Evolutionary conservation across 2,888 invertebrate genomes (phyloP).

Genomic region (Unio delphinus): DNA sequence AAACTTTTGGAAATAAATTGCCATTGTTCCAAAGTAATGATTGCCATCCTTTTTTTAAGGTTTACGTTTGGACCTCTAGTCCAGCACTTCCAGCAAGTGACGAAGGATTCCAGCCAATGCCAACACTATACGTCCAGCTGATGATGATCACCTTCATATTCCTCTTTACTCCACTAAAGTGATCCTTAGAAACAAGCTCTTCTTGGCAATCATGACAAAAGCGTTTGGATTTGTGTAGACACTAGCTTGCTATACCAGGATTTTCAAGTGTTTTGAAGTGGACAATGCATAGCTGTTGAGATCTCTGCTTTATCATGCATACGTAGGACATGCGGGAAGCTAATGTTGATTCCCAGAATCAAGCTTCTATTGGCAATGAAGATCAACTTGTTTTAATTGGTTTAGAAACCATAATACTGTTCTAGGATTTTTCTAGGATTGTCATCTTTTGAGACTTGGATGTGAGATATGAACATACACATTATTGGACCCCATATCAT

Average conservation of each 20-base stretch:
- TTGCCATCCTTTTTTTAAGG: conserved; percentile 75
- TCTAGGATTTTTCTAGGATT: too few species aligned
- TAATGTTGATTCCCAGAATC: not conserved
- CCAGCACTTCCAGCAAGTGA: conserved; percentile 98
- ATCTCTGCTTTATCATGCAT: too few species aligned
- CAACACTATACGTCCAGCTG: conserved; percentile 96
- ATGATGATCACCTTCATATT: conserved; percentile 97
- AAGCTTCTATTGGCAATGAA: not conserved
- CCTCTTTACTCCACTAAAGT: conserved; percentile 90
- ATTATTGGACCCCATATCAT: too few species aligned
- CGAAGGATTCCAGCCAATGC: conserved; percentile 99
- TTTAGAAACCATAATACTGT: not conserved
- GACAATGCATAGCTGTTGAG: too few species aligned
- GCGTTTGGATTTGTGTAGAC: conserved; percentile 94
- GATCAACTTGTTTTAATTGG: not conserved
- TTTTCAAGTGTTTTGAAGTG: too few species aligned
- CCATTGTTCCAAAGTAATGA: not conserved
- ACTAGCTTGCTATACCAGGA: not conserved
- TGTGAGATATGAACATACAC: too few species aligned
- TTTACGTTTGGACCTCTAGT: conserved; percentile 99
- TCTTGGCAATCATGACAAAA: conserved; percentile 98
- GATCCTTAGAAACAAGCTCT: conserved; percentile 91
- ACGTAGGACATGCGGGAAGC: too few species aligned
- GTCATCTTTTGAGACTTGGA: too few species aligned
- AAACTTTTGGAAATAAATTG: too few species aligned